Percentiles rank a stretch among this genome's conserved stretches.
Evolutionary conservation across 2,888 invertebrate species (phyloP).

Genomic region (Neria commutata): DNA sequence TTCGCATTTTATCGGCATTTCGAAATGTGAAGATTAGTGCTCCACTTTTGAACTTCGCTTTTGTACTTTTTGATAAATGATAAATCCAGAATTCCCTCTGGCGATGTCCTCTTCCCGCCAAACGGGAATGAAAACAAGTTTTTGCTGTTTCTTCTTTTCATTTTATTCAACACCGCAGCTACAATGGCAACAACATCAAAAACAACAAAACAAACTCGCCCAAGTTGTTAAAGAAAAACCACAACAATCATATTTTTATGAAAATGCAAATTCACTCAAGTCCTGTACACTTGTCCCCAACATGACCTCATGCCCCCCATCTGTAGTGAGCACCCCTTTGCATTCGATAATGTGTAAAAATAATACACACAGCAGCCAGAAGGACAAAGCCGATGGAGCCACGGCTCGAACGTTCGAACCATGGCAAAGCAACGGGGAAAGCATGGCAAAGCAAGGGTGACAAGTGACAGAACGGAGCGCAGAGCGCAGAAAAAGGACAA

Average conservation of each 20-base stretch:
- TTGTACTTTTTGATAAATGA: constrained; percentile 32
- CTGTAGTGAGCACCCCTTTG: background rate
- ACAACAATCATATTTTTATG: background rate
- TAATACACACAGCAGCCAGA: too few relatives aligned
- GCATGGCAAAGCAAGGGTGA: constrained; percentile 15
- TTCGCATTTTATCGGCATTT: too few relatives aligned
- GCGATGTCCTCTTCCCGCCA: constrained; percentile 31
- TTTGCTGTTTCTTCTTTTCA: background rate
- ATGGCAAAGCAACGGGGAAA: too few relatives aligned
- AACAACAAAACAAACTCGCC: too few relatives aligned
- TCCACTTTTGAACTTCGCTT: background rate
- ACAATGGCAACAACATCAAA: too few relatives aligned
- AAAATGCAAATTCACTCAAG: background rate
- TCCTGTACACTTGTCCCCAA: too few relatives aligned
- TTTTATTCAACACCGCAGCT: background rate
- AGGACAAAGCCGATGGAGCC: too few relatives aligned
- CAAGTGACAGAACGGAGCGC: constrained; percentile 23
- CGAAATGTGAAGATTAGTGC: background rate
- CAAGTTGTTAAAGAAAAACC: background rate
- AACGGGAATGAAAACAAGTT: background rate
- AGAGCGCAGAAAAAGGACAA: constrained; percentile 34
- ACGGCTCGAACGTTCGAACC: too few relatives aligned
- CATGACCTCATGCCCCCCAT: too few relatives aligned
- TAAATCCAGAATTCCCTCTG: constrained; percentile 44
- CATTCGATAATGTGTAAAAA: too few relatives aligned